A percentile compares a stretch with the other conserved stretches of the same genome.
Conservation (phyloP, 2,797 vertebrate genomes). For the Chromis chromis region DNA sequence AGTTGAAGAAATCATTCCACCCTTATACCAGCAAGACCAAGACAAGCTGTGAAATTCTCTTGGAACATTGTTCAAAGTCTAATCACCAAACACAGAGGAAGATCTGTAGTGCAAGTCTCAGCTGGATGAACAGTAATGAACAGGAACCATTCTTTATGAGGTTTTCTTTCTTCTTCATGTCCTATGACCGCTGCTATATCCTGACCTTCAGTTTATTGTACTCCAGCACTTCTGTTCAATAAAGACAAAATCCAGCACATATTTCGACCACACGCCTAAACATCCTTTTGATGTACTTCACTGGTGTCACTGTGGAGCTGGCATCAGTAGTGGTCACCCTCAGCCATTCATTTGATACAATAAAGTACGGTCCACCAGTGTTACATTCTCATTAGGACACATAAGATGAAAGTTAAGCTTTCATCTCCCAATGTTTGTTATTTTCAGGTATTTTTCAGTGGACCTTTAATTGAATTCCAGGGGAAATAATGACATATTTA, state of each 20-base stretch:
- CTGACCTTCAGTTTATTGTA: constrained; percentile 40
- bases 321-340: constrained; percentile 32
- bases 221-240: constrained; percentile 36
- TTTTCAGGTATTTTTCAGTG: constrained; percentile 9
- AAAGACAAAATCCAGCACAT: constrained; percentile 37
- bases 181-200: constrained; percentile 18
- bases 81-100: constrained; percentile 19
- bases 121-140: constrained; percentile 55
- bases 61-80: constrained; percentile 52
- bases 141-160: constrained; percentile 7
- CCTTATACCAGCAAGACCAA: constrained; percentile 25
- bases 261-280: constrained; percentile 31
- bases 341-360: constrained; percentile 32
- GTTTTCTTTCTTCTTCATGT: neutral
- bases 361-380: constrained; percentile 20
- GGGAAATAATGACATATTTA: constrained; percentile 22
- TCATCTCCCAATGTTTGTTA: constrained; percentile 5
- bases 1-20: constrained; percentile 22
- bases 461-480: constrained; percentile 6
- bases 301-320: constrained; percentile 23
- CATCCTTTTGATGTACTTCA: constrained; percentile 42
- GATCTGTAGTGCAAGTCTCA: constrained; percentile 25
- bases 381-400: constrained; percentile 28
- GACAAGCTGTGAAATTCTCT: constrained; percentile 38
- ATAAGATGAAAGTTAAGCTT: constrained; percentile 27